Percentiles rank a stretch among this genome's conserved stretches.
Evolutionary conservation across 1,140 invertebrate species (phyloP).

Genomic region (Calephelis nemesis): DNA sequence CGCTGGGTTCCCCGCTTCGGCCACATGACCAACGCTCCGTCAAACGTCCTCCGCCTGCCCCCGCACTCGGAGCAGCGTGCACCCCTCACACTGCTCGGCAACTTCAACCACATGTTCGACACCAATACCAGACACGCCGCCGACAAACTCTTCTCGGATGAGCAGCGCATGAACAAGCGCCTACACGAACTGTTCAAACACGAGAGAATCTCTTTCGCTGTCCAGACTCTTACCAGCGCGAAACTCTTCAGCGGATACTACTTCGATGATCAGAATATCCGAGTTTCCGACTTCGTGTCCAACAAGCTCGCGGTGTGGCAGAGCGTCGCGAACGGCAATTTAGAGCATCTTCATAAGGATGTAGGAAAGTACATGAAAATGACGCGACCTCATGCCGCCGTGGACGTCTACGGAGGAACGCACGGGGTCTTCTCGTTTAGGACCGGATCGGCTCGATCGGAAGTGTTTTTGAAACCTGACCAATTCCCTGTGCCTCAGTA

Average conservation of each 20-base stretch:
- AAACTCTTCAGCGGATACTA: slow-evolving; percentile 50
- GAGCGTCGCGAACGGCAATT: slow-evolving; percentile 63
- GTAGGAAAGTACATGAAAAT: slow-evolving; percentile 43
- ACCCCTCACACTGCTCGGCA: slow-evolving; percentile 64
- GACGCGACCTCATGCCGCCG: slow-evolving; percentile 30
- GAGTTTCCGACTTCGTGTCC: slow-evolving; percentile 61
- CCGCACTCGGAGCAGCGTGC: slow-evolving; percentile 43
- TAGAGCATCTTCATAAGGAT: slow-evolving; percentile 56
- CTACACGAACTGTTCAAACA: slow-evolving; percentile 55
- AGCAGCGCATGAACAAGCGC: slow-evolving; percentile 49
- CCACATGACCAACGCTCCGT: slow-evolving; percentile 41
- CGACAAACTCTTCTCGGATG: slow-evolving; percentile 62
- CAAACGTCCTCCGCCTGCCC: slow-evolving; percentile 38
- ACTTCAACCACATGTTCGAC: slow-evolving; percentile 74
- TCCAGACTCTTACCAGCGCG: slow-evolving; percentile 49
- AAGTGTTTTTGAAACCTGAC: slow-evolving; percentile 46
- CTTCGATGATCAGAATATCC: slow-evolving; percentile 66
- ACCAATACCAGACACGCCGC: slow-evolving; percentile 55
- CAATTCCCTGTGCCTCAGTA: slow-evolving; percentile 65
- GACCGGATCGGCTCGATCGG: slow-evolving; percentile 23
- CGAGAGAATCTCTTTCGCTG: slow-evolving; percentile 51
- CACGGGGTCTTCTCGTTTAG: slow-evolving; percentile 49
- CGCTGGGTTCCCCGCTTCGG: slow-evolving; percentile 42
- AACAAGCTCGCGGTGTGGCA: slow-evolving; percentile 62
- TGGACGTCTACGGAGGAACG: slow-evolving; percentile 60